phyloP scores from a whole-genome alignment of 2,888 invertebrate species.

The Caenorhabditis sp. region DNA sequence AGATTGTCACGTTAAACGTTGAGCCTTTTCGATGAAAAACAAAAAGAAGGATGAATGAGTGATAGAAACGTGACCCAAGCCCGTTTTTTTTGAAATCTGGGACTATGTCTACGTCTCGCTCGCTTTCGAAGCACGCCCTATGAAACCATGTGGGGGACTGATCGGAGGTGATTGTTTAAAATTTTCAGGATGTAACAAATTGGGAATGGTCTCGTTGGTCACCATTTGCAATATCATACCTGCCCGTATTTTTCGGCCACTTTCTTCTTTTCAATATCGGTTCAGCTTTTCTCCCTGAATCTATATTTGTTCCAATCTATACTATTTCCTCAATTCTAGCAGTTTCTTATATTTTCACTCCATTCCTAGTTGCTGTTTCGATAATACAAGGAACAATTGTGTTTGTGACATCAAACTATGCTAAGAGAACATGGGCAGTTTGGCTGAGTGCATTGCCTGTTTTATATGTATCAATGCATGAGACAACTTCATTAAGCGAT shows the following conservation, averaged over 20 bases:
- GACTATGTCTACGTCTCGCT: too few species aligned
- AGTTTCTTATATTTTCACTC: constrained; percentile 54
- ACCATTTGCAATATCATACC: constrained; percentile 54
- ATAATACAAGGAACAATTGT: constrained; percentile 60
- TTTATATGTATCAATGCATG: constrained; percentile 65
- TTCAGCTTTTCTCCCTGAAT: constrained; percentile 46
- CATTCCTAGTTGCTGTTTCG: constrained; percentile 54
- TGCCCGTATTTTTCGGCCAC: constrained; percentile 62
- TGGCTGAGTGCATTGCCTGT: constrained; percentile 67
- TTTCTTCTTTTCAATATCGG: constrained; percentile 65
- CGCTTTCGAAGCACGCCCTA: too few species aligned
- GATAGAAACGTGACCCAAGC: too few species aligned
- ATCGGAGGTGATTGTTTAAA: too few species aligned
- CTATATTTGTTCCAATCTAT: constrained; percentile 47
- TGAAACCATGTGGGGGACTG: too few species aligned
- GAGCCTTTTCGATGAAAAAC: neutral
- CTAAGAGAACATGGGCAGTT: constrained; percentile 49
- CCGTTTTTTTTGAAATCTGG: too few species aligned
- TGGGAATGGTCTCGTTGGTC: constrained; percentile 71
- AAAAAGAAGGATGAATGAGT: too few species aligned
- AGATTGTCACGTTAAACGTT: neutral
- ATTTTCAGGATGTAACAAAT: constrained; percentile 69
- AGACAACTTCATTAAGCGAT: constrained; percentile 41
- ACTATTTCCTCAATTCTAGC: constrained; percentile 54
- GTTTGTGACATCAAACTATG: constrained; percentile 49